phyloP scores from a whole-genome alignment of 1,140 invertebrate species.

The Panulirus ornatus region DNA sequence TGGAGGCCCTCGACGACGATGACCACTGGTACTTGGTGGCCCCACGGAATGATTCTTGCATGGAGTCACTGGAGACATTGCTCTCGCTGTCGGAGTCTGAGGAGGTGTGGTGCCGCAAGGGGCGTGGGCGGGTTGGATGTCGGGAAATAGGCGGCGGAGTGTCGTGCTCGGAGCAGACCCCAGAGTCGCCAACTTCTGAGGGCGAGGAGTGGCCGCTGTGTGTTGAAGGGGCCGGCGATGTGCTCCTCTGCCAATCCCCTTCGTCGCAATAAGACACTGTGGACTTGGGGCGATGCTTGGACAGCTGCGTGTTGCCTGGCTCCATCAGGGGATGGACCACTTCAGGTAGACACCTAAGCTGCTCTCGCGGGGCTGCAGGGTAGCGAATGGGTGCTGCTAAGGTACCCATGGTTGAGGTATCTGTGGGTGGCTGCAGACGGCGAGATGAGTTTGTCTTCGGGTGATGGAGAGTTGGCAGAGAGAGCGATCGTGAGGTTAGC shows the following conservation, averaged over 20 bases:
- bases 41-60: slow-evolving; percentile 38
- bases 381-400: not conserved
- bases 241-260: slow-evolving; percentile 45
- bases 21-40: not conserved
- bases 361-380: slow-evolving; percentile 24
- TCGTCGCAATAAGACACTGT: slow-evolving; percentile 11
- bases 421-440: not conserved
- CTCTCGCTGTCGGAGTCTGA: slow-evolving; percentile 75
- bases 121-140: slow-evolving; percentile 22
- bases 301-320: not conserved
- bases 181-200: slow-evolving; percentile 73
- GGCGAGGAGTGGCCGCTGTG: slow-evolving; percentile 57
- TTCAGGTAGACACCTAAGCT: slow-evolving; percentile 15
- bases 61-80: slow-evolving; percentile 67
- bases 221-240: slow-evolving; percentile 39
- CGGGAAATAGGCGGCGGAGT: slow-evolving; percentile 61
- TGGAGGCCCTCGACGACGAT: not conserved
- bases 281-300: not conserved
- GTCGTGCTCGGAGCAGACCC: slow-evolving; percentile 73
- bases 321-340: not conserved
- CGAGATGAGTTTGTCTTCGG: not conserved
- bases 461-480: not conserved
- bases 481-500: slow-evolving; percentile 15
- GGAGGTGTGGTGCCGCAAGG: slow-evolving; percentile 42
- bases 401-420: slow-evolving; percentile 28